phyloP scores from a whole-genome alignment of 2,888 invertebrate species.

The Caenorhabditis imperialis region DNA sequence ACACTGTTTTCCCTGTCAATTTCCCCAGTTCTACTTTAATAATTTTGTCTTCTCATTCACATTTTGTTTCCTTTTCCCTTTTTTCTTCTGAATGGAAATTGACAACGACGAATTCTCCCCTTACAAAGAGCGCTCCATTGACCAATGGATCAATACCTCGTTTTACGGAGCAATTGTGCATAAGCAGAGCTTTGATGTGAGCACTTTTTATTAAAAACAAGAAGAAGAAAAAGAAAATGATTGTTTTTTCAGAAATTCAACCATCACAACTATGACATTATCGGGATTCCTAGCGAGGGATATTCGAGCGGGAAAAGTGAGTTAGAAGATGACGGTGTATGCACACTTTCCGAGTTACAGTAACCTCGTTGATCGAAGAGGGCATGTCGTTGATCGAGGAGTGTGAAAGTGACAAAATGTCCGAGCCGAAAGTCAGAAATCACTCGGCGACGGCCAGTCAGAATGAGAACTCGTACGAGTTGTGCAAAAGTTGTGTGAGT shows the following conservation, averaged over 20 bases:
- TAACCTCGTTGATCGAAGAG: too few species aligned
- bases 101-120: constrained; percentile 15
- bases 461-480: constrained; percentile 17
- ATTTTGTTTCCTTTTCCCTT: too few species aligned
- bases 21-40: too few species aligned
- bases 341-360: too few species aligned
- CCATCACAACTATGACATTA: constrained; percentile 4
- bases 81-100: constrained; percentile 17
- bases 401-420: constrained; percentile 3
- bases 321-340: too few species aligned
- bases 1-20: too few species aligned
- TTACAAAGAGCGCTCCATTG: constrained; percentile 36
- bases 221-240: not conserved
- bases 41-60: too few species aligned
- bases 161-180: constrained; percentile 41
- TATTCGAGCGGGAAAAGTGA: constrained; percentile 23
- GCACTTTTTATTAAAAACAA: not conserved
- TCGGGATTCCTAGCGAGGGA: constrained; percentile 18
- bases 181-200: constrained; percentile 2
- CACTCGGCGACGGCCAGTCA: constrained; percentile 16
- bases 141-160: constrained; percentile 48
- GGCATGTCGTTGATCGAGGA: constrained; percentile 1
- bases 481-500: constrained; percentile 51
- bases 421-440: constrained; percentile 6
- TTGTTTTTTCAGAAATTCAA: constrained; percentile 15